phyloP scores from a whole-genome alignment of 2,888 invertebrate species.

The Julus scandinavius region DNA sequence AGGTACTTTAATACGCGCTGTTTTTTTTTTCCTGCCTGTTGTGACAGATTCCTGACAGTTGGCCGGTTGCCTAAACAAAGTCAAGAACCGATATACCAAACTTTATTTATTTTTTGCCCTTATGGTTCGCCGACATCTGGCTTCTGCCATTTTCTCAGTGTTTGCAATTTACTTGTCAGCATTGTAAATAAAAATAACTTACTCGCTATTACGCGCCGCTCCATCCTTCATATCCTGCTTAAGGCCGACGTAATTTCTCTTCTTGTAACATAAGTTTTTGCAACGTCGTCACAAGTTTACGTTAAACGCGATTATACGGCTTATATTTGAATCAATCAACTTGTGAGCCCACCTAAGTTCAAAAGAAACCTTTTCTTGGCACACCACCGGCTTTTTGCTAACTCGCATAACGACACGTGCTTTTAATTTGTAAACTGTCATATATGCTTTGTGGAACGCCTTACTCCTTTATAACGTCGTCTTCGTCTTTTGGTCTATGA shows the following conservation, averaged over 20 bases:
- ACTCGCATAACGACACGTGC: background rate
- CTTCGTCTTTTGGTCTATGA: background rate
- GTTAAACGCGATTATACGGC: constrained; percentile 20
- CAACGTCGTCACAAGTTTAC: background rate
- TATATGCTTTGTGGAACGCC: background rate
- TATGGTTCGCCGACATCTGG: background rate
- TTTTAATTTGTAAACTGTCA: constrained; percentile 23
- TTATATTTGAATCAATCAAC: constrained; percentile 34
- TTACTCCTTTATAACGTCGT: background rate
- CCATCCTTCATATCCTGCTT: background rate
- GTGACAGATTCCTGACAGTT: constrained; percentile 23
- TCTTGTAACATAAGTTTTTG: constrained; percentile 8
- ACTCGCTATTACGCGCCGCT: background rate
- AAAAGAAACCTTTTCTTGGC: background rate
- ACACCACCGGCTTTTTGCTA: background rate
- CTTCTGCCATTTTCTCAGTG: background rate
- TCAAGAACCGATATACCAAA: background rate
- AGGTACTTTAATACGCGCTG: constrained; percentile 2
- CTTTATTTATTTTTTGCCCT: background rate
- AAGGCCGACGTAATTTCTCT: background rate
- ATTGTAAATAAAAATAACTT: constrained; percentile 29
- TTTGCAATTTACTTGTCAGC: background rate
- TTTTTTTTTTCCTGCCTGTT: background rate
- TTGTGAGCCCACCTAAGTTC: background rate
- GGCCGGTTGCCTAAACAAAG: constrained; percentile 7